Evolutionary conservation across 2,797 vertebrate genomes (phyloP), one percentile per base, ranked within the genome.

Genomic region (Cryptoblepharus egeriae): DNA sequence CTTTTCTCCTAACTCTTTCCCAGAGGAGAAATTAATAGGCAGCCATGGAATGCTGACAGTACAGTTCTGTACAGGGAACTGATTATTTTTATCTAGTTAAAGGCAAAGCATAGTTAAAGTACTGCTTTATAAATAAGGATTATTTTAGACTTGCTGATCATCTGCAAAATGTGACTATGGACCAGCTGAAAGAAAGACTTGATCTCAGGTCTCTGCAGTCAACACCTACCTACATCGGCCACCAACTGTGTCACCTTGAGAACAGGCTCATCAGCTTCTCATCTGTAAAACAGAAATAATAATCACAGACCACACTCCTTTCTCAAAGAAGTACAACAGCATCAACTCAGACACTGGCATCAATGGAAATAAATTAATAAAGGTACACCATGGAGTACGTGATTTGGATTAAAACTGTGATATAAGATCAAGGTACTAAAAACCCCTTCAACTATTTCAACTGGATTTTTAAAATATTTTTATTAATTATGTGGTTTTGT

Each of bases 21-120:
- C 2, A 0, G 68, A 64, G 60, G 16, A 71, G 83, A 84, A 84
- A 3, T 20, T 20, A 79, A 74, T 63, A 64, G 16, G 26, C 76
- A 67, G 32, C 30, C 81, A 28, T 74, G 85, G 85, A 82, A 88
- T 74, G 11, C 16, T 64, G 45, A 22, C 32, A 28, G 32, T 37
- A 15, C 57, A 58, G 37, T 74, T 57, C 52, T 74, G 11, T 74
- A 30, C 49, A 57, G 30, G 12, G 16, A 18, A 15, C 37, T 39
- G 13, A 28, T 18, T 42, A 28, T 72, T 30, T 32, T 52, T 52
- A 30, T 72, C 49, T 30, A 52, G 45, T 16, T 55, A 57, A 57
- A 73, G 28, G 28, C n/a, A 52, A 52, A 72, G 45, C 18, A 7
- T 52, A n/a, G 42, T 52, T 30, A 35, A n/a, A n/a, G 68, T 24